Evolutionary conservation across 2,888 invertebrate genomes (phyloP).

Genomic region (Apamea epomidion): DNA sequence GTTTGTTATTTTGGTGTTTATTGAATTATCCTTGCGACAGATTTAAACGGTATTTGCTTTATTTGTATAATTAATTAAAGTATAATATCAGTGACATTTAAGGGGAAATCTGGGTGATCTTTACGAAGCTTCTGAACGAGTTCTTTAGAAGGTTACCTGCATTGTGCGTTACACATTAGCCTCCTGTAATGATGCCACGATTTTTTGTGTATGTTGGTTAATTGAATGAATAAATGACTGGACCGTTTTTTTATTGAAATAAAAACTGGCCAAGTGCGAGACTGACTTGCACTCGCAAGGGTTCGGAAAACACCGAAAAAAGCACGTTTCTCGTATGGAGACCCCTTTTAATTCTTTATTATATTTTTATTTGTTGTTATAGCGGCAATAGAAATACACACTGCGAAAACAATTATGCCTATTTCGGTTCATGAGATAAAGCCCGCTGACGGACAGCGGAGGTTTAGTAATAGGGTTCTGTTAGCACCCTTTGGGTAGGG

Average conservation of each 20-base stretch:
- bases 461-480: too few species aligned
- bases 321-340: too few species aligned
- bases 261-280: neutral
- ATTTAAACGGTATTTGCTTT: neutral
- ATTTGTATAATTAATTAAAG: conserved; percentile 21
- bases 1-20: neutral
- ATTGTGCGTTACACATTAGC: neutral
- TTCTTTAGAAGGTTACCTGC: conserved; percentile 4
- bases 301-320: too few species aligned
- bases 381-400: too few species aligned
- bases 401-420: too few species aligned
- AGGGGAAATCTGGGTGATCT: neutral
- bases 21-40: conserved; percentile 1
- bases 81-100: conserved; percentile 21
- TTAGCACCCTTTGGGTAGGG: too few species aligned
- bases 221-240: neutral
- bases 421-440: too few species aligned
- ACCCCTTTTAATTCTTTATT: too few species aligned
- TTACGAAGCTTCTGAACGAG: neutral
- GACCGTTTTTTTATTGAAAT: neutral
- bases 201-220: neutral
- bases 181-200: neutral
- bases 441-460: too few species aligned
- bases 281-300: too few species aligned
- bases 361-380: too few species aligned